A percentile compares a stretch with the other conserved stretches of the same genome.
These are phyloP conservation scores for Tetranychus piercei DNA, from an alignment of 2,888 invertebrate species.

Conservation along the genomic window DNA sequence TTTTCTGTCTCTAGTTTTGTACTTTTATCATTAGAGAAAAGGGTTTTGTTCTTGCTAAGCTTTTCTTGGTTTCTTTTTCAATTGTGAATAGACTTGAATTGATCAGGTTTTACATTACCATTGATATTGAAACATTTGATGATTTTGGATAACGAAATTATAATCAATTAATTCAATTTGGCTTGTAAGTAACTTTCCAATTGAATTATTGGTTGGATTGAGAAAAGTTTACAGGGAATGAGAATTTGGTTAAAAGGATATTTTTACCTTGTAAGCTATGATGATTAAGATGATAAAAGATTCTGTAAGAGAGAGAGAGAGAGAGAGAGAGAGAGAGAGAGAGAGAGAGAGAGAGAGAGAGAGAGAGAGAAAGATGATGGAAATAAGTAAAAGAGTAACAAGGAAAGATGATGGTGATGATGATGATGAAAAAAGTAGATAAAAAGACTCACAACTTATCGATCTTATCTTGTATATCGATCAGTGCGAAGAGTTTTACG, in stretches of 20 bases:
- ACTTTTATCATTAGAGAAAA: neutral
- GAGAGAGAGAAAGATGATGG: neutral
- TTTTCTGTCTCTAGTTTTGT: neutral
- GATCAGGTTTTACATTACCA: too few species aligned
- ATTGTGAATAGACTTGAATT: too few species aligned
- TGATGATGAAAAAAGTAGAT: neutral
- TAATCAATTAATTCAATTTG: neutral
- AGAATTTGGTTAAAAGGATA: neutral
- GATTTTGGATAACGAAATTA: neutral
- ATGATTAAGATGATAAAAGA: neutral
- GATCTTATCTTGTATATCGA: neutral
- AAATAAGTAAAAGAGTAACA: neutral
- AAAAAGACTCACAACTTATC: conserved; percentile 4
- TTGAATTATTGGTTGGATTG: neutral
- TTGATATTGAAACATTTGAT: too few species aligned
- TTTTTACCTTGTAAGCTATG: neutral
- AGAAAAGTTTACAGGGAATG: neutral
- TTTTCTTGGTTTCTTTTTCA: too few species aligned
- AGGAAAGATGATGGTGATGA: neutral
- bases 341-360: neutral
- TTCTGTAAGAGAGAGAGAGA: neutral
- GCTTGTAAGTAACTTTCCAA: neutral
- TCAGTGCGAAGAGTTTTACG: neutral
- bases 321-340: conserved; percentile 8
- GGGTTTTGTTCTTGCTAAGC: neutral